Percentiles rank a stretch among this genome's conserved stretches.
Evolutionary conservation across 92 coral and sea anemone genomes (phyloP).

Genomic region (Micromussa lordhowensis): DNA sequence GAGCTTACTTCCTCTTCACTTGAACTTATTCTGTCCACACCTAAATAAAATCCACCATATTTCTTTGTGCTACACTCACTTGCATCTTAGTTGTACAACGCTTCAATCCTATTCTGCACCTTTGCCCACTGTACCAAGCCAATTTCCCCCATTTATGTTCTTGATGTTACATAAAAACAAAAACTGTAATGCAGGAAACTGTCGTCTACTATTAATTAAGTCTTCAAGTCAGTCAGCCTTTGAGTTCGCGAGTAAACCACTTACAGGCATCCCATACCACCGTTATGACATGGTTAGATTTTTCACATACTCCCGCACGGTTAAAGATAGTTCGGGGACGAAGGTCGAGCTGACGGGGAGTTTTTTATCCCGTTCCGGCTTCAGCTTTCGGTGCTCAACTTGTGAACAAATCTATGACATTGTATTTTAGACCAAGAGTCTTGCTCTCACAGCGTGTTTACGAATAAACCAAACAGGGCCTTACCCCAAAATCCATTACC

Average conservation of each 20-base stretch:
- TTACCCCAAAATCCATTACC: conserved; percentile 99
- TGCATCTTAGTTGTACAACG: not conserved
- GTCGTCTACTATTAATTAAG: too few species aligned
- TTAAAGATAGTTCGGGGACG: too few species aligned
- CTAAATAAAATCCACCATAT: conserved; percentile 39
- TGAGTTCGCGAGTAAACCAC: not conserved
- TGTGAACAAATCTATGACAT: too few species aligned
- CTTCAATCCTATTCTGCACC: not conserved
- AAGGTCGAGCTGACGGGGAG: too few species aligned
- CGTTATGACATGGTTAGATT: not conserved
- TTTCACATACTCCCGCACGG: too few species aligned
- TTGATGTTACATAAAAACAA: too few species aligned
- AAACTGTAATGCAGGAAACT: not conserved
- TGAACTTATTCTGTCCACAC: conserved; percentile 75
- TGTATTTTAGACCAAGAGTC: too few species aligned
- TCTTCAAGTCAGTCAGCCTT: not conserved
- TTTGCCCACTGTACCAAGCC: too few species aligned
- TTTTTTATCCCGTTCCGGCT: too few species aligned
- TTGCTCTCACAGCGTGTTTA: too few species aligned
- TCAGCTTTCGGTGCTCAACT: too few species aligned
- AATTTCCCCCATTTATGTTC: too few species aligned
- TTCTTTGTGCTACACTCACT: not conserved
- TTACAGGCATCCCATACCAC: not conserved
- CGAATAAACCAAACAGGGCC: not conserved
- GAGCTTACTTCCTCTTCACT: conserved; percentile 95